Evolutionary conservation across 2,113 vertebrate genomes (phyloP), one percentile per base, ranked within the genome.

Genomic region (Aldabrachelys gigantea): DNA sequence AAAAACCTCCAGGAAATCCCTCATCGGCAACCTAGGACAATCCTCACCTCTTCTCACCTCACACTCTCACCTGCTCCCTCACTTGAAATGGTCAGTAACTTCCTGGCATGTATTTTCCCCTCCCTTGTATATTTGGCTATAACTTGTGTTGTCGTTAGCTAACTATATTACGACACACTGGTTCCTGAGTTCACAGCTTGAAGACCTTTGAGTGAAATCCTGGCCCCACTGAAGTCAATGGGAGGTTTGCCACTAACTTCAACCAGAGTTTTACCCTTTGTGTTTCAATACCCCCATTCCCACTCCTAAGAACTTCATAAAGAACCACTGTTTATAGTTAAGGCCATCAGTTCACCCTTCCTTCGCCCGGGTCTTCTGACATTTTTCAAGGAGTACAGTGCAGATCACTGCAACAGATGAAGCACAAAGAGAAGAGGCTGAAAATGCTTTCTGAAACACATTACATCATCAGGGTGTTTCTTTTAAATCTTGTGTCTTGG

Each of bases 1-100:
- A 95, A 95, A 95, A 49, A 95, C 81, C 83, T 96, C 50, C 89
- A 97, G 96, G 96, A 97, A 97, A 89, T 96, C 41, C 21, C 38
- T 72, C 10, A 2, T 38, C 38, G 69, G 21, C 19, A 16, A 72
- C 69, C 69, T 72, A 38, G 35, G 8, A 38, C 19, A 72, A 38
- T 38, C n/a, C 69, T 38, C 52, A 19, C 24, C 38, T 29, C 17
- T 9, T 22, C 38, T 87, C 50, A 38, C 11, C 72, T 57, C 25
- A 10, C 44, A 22, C 89, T 47, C n/a, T 88, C 79, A 47, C 62
- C 54, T 89, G 80, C 95, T 93, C 75, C 24, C 57, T 88, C 25
- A 27, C 82, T 95, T 92, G 54, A 94, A 95, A 96, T 96, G 29
- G 88, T 62, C 72, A 54, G 79, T 80, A 94, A 94, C 80, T 97